Evolutionary conservation across 1,140 invertebrate genomes (phyloP), one percentile per base, ranked within the genome.

Genomic region (Caenorhabditis briggsae): DNA sequence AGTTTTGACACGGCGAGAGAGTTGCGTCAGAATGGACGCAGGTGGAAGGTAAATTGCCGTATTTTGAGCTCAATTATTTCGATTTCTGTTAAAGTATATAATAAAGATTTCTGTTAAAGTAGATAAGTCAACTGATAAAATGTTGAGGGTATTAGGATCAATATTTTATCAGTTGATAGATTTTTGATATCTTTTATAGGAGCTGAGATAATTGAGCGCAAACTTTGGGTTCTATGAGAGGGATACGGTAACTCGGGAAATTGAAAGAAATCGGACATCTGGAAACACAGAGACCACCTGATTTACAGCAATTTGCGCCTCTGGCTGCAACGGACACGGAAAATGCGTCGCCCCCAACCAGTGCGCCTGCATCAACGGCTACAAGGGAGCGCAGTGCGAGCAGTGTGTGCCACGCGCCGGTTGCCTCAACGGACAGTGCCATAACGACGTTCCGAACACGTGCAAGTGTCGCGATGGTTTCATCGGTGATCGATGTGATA

Each of bases 401-500:
- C 18, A 78, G n/a, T 78, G 70, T 11, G 6, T 78, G 3, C 70
- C 70, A 11, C 70, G 70, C 5, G 18, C 70, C n/a, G 70, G 70
- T 46, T 78, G 70, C 50, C 18, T 78, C 33, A 43, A 78, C 20
- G 70, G 70, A 50, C 20, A 23, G 0, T 78, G 70, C 50, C 25
- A n/a, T 2, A 78, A 78, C 14, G 46, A 23, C 5, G 41, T 41
- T 6, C 70, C 70, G 33, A 78, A 78, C n/a, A 78, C 70, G 7
- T 78, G 70, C 33, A 78, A 78, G n/a, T 78, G 70, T n/a, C 43
- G 33, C 23, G 46, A 78, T 23, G 70, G 70, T 11, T 78, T 78
- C 46, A 78, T 78, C 50, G 70, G 70, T 11, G 70, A 78, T 9
- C n/a, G 46, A n/a, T 78, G 70, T 78, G 70, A 78, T 50, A 78